Base-by-base conservation (phyloP, 2,113 vertebrate species). In the Neotoma lepida region DNA sequence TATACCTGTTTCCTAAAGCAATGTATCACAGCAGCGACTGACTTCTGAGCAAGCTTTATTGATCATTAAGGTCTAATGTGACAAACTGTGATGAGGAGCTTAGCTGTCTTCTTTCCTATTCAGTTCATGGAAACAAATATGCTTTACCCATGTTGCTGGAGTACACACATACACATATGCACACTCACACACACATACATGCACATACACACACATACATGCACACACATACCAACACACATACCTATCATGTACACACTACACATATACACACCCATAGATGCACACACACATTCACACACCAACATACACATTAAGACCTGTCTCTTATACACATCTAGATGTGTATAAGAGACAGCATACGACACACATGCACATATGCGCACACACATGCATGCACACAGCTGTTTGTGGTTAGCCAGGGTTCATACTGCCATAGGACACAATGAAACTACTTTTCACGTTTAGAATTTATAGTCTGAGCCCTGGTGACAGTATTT, bases 31-130 rank as follows among this genome's bases (percentile, higher is more conserved):
- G 71, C 51, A 82, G 26, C 17, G 78, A 49, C 84, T 91, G 94
- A 91, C 63, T 94, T 20, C 77, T 82, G 76, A 74, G 54, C 74
- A 78, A 93, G 10, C 4, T 63, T 77, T 93, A 94, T 88, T 88
- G 77, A 95, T 93, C 0, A 0, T 39, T 56, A 88, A 82, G 54
- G 5, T 68, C 63, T 81, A 66, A 85, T n/a, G 30, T 54, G 76
- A 63, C 9, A 71, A 74, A 58, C 49, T 82, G 12, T 44, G 41
- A 70, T 68, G 54, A 90, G 28, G 12, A 89, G 30, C 64, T 90
- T 77, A 46, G 46, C 49, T 22, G 3, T 39, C 41, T 51, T 4
- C 51, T 82, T 66, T 77, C 89, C 28, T 9, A 20, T 93, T 81
- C 44, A 85, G 81, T 91, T 92, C 26, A 92, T 6, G 15, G 82